Conservation (phyloP, 2,888 invertebrate genomes). For the Aspidiotus destructor region DNA sequence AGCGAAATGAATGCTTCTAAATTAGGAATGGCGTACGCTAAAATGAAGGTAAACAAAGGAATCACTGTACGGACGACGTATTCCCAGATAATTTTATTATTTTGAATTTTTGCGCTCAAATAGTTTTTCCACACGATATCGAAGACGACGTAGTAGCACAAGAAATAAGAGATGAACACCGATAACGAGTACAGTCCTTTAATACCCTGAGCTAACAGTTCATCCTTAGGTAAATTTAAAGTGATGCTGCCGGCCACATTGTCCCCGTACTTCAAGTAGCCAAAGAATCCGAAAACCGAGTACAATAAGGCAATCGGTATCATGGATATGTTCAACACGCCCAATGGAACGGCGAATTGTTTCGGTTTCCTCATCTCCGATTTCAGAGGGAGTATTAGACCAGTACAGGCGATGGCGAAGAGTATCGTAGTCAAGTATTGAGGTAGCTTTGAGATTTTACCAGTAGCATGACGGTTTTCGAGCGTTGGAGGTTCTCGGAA, state of each 20-base stretch:
- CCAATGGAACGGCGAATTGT: constrained; percentile 65
- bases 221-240: constrained; percentile 62
- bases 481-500: constrained; percentile 60
- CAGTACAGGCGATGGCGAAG: constrained; percentile 91
- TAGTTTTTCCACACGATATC: constrained; percentile 84
- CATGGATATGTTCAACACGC: constrained; percentile 78
- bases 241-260: constrained; percentile 70
- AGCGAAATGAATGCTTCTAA: constrained; percentile 60
- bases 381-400: constrained; percentile 83
- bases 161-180: constrained; percentile 82
- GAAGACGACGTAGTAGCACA: constrained; percentile 92
- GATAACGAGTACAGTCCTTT: constrained; percentile 64
- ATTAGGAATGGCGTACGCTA: constrained; percentile 77
- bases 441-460: constrained; percentile 60
- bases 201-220: constrained; percentile 58
- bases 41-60: constrained; percentile 68
- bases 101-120: constrained; percentile 51
- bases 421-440: constrained; percentile 92
- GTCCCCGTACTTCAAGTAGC: constrained; percentile 75
- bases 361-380: constrained; percentile 86
- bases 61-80: constrained; percentile 65
- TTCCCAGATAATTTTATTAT: constrained; percentile 59
- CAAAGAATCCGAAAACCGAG: constrained; percentile 79
- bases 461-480: constrained; percentile 53
- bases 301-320: constrained; percentile 70